These are phyloP conservation scores for Eptatretus atami DNA, from an alignment of 2,797 vertebrate species.

Conservation along the genomic window DNA sequence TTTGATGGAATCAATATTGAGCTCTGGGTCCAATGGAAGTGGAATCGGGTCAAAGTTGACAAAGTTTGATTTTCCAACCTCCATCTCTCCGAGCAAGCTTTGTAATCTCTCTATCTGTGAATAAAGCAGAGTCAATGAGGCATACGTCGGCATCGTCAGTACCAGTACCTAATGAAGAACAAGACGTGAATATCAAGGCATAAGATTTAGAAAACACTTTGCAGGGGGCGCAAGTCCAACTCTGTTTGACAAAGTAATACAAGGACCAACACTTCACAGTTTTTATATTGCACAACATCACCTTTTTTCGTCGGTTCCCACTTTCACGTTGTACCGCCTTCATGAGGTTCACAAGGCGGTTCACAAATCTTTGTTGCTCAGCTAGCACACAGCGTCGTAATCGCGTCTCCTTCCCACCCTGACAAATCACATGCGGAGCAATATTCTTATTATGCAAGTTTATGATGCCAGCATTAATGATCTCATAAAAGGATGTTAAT, in stretches of 20 bases:
- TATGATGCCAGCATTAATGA: no score
- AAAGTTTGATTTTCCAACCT: constrained; percentile 84
- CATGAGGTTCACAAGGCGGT: constrained; percentile 77
- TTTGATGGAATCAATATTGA: constrained; percentile 64
- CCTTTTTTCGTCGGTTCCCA: constrained; percentile 92
- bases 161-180: no score
- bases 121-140: background rate
- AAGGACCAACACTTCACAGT: no score
- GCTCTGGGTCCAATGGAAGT: constrained; percentile 67
- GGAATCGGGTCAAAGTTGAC: constrained; percentile 79
- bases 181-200: no score
- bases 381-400: constrained; percentile 81
- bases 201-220: no score
- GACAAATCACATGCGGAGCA: no score
- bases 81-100: constrained; percentile 33
- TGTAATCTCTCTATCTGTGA: constrained; percentile 65
- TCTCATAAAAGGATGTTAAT: no score
- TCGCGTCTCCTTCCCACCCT: constrained; percentile 70
- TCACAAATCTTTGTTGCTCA: constrained; percentile 77
- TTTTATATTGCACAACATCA: constrained; percentile 12
- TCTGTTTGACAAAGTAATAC: no score
- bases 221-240: no score
- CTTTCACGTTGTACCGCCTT: constrained; percentile 90
- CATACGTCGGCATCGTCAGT: background rate
- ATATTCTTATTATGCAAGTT: no score